Base-by-base conservation (phyloP, 2,113 vertebrate species). In the Thamnophis sirtalis region DNA sequence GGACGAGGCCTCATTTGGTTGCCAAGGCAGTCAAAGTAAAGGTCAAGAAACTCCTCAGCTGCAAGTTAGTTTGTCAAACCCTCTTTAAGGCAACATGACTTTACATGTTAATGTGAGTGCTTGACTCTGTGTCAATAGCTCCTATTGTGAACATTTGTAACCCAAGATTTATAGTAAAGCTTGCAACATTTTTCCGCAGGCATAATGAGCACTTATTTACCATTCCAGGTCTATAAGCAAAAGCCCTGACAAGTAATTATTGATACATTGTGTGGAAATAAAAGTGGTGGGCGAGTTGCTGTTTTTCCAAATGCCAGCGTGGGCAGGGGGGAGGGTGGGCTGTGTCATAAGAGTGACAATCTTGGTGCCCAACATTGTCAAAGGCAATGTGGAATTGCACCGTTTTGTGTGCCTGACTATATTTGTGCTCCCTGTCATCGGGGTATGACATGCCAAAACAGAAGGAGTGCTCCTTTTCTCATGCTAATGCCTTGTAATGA, bases 311-410 rank as follows among this genome's bases (percentile, higher is more conserved):
- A 93, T 94, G 96, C 97, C 95, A 97, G 96, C 96, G 96, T 98
- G 96, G 95, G 97, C 95, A 97, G 96, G 92, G 93, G 95, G 90
- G 94, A 95, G 94, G 98, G 96, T 93, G 97, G 97, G 95, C 93
- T 68, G 93, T 95, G 97, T 96, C 94, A 26, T 96, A 95, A 93
- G 96, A 97, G 96, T 97, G 98, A 98, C 97, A 96, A 96, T 94
- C 96, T 93, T 97, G 97, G 96, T 97, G 96, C 97, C 98, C 97
- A 98, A 98, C 97, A 97, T 48, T 98, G 98, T 97, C 97, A 98
- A 94, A 84, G 60, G 63, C 95, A 90, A 94, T 24, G 17, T 94
- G 97, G 96, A 98, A 11, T 96, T 95, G 96, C 96, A 95, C 95
- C 96, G 95, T 97, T 97, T 95, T 84, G 89, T 3, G 93, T 54